Conservation (phyloP, 2,888 invertebrate species). For the Sussaba pulchella region DNA sequence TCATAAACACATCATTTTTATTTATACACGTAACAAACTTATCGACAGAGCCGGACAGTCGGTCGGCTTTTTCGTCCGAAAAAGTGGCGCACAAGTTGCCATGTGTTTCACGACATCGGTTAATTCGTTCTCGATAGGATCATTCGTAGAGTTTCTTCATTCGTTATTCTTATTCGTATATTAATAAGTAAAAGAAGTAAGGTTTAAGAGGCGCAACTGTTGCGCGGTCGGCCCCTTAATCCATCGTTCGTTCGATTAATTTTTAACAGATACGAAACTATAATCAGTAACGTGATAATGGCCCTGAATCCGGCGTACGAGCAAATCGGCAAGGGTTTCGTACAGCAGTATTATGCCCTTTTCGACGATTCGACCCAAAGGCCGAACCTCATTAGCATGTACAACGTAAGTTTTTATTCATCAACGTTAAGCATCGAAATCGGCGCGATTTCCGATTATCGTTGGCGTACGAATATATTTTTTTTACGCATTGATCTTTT, state of each 20-base stretch:
- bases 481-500: neutral
- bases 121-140: slow-evolving; percentile 56
- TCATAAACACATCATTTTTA: no score
- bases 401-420: slow-evolving; percentile 91
- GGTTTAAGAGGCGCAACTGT: slow-evolving; percentile 45
- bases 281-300: slow-evolving; percentile 85
- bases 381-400: slow-evolving; percentile 94
- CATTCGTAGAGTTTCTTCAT: slow-evolving; percentile 46
- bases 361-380: slow-evolving; percentile 95
- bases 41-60: slow-evolving; percentile 16
- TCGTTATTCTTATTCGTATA: slow-evolving; percentile 37
- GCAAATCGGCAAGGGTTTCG: slow-evolving; percentile 97
- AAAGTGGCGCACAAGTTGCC: slow-evolving; percentile 54
- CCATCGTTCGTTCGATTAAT: slow-evolving; percentile 53
- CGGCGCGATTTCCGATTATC: neutral
- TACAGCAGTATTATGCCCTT: slow-evolving; percentile 96
- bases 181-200: slow-evolving; percentile 27
- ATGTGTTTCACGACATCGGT: slow-evolving; percentile 56
- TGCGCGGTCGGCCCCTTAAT: slow-evolving; percentile 46
- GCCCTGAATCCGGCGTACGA: slow-evolving; percentile 96
- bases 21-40: neutral
- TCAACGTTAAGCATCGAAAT: neutral
- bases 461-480: neutral
- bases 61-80: slow-evolving; percentile 7
- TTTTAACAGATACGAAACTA: slow-evolving; percentile 66